phyloP scores from a whole-genome alignment of 2,797 vertebrate species.

The Ibycter americanus region DNA sequence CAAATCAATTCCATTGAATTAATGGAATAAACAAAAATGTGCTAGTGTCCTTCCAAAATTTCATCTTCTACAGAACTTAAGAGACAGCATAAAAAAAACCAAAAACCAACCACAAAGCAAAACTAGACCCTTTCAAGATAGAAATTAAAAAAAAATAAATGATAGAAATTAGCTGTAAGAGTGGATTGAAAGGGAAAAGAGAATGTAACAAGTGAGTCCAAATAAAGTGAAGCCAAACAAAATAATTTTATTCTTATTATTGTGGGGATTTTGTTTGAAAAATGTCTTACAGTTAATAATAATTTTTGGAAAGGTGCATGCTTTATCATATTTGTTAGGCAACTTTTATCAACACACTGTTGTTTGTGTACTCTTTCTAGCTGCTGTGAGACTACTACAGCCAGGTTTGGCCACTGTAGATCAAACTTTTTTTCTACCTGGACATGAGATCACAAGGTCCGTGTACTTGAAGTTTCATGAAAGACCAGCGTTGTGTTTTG shows the following conservation, averaged over 20 bases:
- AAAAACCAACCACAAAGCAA: not conserved
- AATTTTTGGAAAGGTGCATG: not conserved
- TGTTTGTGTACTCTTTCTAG: not conserved
- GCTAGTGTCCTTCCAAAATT: not conserved
- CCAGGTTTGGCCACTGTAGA: not conserved
- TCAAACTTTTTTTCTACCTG: not conserved
- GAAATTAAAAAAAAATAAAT: not conserved
- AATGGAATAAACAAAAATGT: not conserved
- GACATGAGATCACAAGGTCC: not conserved
- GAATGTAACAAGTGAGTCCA: not conserved
- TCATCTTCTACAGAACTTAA: not conserved
- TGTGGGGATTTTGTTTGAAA: not conserved
- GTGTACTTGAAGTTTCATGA: not conserved
- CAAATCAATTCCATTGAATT: not conserved
- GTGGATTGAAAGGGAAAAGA: not conserved
- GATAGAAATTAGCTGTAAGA: not conserved
- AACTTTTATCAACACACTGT: not conserved
- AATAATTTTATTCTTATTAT: not conserved
- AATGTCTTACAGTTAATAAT: not conserved
- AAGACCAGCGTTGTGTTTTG: not conserved
- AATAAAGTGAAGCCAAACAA: not conserved
- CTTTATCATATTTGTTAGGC: not conserved
- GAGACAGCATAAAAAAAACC: not conserved
- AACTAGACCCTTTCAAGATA: not conserved
- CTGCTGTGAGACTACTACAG: not conserved